Conservation (phyloP, 2,888 invertebrate genomes). For the Odontothrips loti region DNA sequence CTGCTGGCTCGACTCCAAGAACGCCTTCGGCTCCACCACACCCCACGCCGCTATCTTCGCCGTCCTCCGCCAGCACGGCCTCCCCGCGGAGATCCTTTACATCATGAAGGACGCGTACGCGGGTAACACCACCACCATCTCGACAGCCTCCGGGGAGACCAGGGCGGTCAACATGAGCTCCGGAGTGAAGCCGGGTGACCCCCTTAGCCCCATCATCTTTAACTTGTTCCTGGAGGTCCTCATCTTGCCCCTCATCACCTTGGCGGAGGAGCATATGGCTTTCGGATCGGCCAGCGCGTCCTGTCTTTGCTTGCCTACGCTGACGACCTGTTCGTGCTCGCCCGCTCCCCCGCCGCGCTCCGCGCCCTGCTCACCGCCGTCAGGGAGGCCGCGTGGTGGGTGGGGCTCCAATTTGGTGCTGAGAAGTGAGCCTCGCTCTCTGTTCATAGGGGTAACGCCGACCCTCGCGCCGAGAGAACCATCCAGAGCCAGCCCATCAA, state of each 20-base stretch:
- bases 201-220: background rate
- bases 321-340: conserved; percentile 39
- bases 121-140: too few species aligned
- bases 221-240: conserved; percentile 38
- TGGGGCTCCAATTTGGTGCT: conserved; percentile 42
- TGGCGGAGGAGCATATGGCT: background rate
- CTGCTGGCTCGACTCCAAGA: too few species aligned
- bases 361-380: too few species aligned
- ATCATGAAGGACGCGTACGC: too few species aligned
- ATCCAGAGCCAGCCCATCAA: conserved; percentile 7
- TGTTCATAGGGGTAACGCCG: conserved; percentile 26
- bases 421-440: conserved; percentile 41
- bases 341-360: too few species aligned
- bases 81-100: too few species aligned
- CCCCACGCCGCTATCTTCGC: too few species aligned
- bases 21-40: too few species aligned
- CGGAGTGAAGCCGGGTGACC: conserved; percentile 33
- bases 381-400: conserved; percentile 33
- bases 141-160: too few species aligned
- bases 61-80: too few species aligned
- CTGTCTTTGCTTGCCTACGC: conserved; percentile 36
- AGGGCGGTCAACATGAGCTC: too few species aligned
- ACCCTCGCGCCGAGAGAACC: too few species aligned
- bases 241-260: conserved; percentile 28
- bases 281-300: background rate